These are phyloP conservation scores for Nebria brevicollis DNA, from an alignment of 2,888 invertebrate genomes.

Conservation along the genomic window DNA sequence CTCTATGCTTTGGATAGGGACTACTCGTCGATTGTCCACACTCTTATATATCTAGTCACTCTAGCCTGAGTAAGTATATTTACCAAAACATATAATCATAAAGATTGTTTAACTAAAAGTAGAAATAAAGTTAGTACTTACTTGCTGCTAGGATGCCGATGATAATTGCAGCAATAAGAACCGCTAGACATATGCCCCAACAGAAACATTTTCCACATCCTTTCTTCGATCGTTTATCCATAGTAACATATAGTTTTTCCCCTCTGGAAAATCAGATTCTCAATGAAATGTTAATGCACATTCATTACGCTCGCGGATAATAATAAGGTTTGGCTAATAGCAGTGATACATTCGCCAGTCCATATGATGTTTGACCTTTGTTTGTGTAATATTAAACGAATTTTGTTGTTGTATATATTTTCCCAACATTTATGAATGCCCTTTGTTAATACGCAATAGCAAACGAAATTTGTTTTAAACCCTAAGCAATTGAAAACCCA, in stretches of 20 bases:
- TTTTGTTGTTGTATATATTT: not conserved
- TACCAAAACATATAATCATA: no score
- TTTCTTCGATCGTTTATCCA: slow-evolving; percentile 79
- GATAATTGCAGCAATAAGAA: slow-evolving; percentile 73
- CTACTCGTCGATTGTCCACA: no score
- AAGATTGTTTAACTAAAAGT: no score
- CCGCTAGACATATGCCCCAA: slow-evolving; percentile 75
- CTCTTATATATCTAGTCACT: no score
- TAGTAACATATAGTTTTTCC: slow-evolving; percentile 84
- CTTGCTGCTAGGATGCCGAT: slow-evolving; percentile 80
- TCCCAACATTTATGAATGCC: slow-evolving; percentile 8
- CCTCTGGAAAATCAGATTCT: slow-evolving; percentile 70
- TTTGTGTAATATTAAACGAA: not conserved
- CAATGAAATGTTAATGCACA: not conserved
- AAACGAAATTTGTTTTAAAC: slow-evolving; percentile 18
- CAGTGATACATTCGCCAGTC: slow-evolving; percentile 39
- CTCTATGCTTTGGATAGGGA: no score
- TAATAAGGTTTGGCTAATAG: slow-evolving; percentile 23
- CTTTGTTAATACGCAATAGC: slow-evolving; percentile 40
- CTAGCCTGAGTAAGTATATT: no score
- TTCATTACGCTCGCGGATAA: not conserved
- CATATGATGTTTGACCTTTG: slow-evolving; percentile 10
- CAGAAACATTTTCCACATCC: slow-evolving; percentile 73
- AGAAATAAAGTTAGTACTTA: slow-evolving; percentile 62
- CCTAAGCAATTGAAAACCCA: slow-evolving; percentile 31